Evolutionary conservation across 1,140 invertebrate genomes (phyloP), one percentile per base, ranked within the genome.

Genomic region (Drosophila auraria): DNA sequence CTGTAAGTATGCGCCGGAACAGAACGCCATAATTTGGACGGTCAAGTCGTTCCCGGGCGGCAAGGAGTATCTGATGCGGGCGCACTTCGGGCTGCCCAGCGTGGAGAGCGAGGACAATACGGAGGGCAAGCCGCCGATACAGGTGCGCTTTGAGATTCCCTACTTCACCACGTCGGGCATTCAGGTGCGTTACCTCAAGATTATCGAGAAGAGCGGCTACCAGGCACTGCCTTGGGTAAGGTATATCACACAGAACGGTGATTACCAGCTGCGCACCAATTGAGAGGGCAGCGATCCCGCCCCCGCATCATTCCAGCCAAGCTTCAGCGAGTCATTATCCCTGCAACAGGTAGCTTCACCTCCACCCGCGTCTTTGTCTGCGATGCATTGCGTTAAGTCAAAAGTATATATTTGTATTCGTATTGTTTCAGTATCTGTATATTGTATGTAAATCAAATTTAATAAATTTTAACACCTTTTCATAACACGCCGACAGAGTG

Each of bases 131-230:
- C 98, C 99, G 40, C 99, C 99, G 0, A 99, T 99, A 81, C 97
- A 99, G 94, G 99, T 99, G 5, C 98, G 98, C 94, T 99, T 99
- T 94, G 99, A 99, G 94, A 99, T 99, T 87, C 99, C 99, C 0
- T 99, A 99, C 91, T 99, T 99, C 84, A 99, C 99, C 0, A 99
- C 99, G 50, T 99, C 99, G 23, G 99, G 99, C 5, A 99, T 99
- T 87, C 99, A 99, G 94, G 97, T 99, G 5, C 95, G 99, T 42
- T 99, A 99, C 93, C 94, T 99, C 74, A 99, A 99, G 94, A 99
- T 99, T 91, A 99, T 99, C 91, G 99, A 99, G 91, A 99, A 99
- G 93, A 99, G 98, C 93, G 99, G 99, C 0, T 99, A 99, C 93
- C 99, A 99, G 94, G 99, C 99, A 1, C 92, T 99, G 56, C 99